Base-by-base conservation (phyloP, 2,797 vertebrate species). In the Vespertilio murinus region DNA sequence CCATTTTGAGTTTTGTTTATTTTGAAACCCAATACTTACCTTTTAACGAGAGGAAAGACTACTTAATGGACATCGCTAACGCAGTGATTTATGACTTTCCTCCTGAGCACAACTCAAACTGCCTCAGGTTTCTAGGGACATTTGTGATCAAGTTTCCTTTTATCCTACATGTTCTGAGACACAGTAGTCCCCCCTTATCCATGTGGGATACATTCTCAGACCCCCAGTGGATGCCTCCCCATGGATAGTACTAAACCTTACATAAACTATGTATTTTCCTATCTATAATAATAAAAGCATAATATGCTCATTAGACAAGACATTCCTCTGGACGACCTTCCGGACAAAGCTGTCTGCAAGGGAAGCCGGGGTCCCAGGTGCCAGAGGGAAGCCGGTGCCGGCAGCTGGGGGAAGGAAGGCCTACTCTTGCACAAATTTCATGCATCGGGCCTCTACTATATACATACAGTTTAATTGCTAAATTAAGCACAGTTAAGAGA, bases 21-120 rank as follows among this genome's bases (percentile, higher is more conserved):
- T 94, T 90, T 54, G 17, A n/a, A 59, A 80, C 11, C 1, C 13
- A 35, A 28, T 86, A n/a, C 16, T 82, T 82, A 92, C 33, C 40
- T 40, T 84, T 90, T 74, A 90, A 95, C 92, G 23, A 75, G 18
- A 64, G 22, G 16, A 91, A 82, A 61, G 33, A 40, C 30, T 75
- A 5, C 28, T 69, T 82, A 74, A 33, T 2, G 6, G 30, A 3
- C 35, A 18, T 59, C 69, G 78, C 16, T 42, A 56, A 83, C 52
- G 9, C 30, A n/a, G 13, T 87, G n/a, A 79, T 22, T 59, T 80
- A 5, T 75, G 16, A 52, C 47, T 54, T 70, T 80, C 5, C 20
- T 82, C 22, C 22, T 42, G 30, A 94, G 38, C 20, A 92, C 40
- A 77, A 6, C 45, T 71, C 54, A 82, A 64, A 88, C 22, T 67